Conservation (phyloP, 1,140 invertebrate genomes). For the Helicorthomorpha holstii region DNA sequence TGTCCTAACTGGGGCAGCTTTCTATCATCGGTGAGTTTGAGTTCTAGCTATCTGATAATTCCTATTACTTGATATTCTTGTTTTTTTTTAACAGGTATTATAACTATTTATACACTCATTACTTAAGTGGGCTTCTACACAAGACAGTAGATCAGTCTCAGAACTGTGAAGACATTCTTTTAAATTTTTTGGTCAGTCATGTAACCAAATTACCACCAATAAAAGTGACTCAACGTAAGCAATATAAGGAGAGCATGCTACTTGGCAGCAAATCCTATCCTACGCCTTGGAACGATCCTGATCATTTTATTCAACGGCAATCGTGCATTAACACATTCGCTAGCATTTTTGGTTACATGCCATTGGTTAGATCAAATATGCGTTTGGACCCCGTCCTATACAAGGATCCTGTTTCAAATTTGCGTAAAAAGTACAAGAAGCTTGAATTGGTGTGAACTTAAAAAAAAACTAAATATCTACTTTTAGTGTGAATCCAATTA, state of each 20-base stretch:
- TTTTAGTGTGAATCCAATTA: no score
- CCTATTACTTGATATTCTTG: background rate
- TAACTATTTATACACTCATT: constrained; percentile 71
- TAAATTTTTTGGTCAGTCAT: constrained; percentile 90
- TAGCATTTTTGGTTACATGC: constrained; percentile 88
- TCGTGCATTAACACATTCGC: constrained; percentile 83
- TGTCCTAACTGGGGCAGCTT: constrained; percentile 78
- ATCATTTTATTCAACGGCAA: constrained; percentile 73
- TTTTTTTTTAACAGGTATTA: constrained; percentile 48
- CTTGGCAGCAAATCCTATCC: constrained; percentile 12
- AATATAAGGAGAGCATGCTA: constrained; percentile 52
- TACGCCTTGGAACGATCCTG: constrained; percentile 75
- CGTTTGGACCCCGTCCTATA: constrained; percentile 86
- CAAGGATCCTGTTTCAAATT: constrained; percentile 85
- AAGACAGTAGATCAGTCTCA: constrained; percentile 74
- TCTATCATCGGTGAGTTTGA: constrained; percentile 52
- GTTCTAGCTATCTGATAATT: background rate
- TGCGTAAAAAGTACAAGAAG: constrained; percentile 87
- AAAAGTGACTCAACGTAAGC: constrained; percentile 86
- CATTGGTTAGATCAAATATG: constrained; percentile 69
- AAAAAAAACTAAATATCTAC: no score
- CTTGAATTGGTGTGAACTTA: constrained; percentile 50
- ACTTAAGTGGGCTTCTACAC: constrained; percentile 57
- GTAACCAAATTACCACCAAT: constrained; percentile 80
- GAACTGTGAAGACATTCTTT: constrained; percentile 92